Percentiles rank a stretch among this genome's conserved stretches.
Conservation (phyloP, 1,140 invertebrate species). For the Hestina assimilis region DNA sequence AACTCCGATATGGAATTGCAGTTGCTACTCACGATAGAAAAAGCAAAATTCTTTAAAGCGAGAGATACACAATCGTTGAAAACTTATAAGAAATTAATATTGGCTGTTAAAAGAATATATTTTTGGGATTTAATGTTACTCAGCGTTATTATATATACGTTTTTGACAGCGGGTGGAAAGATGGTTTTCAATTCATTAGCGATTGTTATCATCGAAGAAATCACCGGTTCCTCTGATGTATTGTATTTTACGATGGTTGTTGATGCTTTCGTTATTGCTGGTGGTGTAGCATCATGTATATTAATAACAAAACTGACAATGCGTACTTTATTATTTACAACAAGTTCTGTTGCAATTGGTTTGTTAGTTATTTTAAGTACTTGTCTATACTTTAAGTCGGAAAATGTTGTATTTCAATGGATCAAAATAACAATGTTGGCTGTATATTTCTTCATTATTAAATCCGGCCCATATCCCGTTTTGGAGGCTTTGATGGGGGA, state of each 20-base stretch:
- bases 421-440: conserved; percentile 21
- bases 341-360: conserved; percentile 17
- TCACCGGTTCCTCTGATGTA: conserved; percentile 16
- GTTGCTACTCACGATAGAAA: not conserved
- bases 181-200: conserved; percentile 10
- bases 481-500: too few relatives aligned
- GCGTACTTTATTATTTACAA: conserved; percentile 23
- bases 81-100: not conserved
- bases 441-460: conserved; percentile 23
- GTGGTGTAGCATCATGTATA: conserved; percentile 1
- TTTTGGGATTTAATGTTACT: too few relatives aligned
- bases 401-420: conserved; percentile 11
- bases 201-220: too few relatives aligned
- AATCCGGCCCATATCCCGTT: conserved; percentile 28
- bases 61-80: not conserved
- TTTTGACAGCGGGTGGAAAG: conserved; percentile 8
- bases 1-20: conserved; percentile 16
- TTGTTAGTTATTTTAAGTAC: conserved; percentile 20
- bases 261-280: conserved; percentile 16
- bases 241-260: conserved; percentile 11
- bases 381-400: conserved; percentile 22
- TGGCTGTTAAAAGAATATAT: conserved; percentile 14
- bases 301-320: conserved; percentile 17
- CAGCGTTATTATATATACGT: conserved; percentile 5
- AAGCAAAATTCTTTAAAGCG: not conserved